Conservation (phyloP, 2,888 invertebrate species). For the Podabrus alpinus region DNA sequence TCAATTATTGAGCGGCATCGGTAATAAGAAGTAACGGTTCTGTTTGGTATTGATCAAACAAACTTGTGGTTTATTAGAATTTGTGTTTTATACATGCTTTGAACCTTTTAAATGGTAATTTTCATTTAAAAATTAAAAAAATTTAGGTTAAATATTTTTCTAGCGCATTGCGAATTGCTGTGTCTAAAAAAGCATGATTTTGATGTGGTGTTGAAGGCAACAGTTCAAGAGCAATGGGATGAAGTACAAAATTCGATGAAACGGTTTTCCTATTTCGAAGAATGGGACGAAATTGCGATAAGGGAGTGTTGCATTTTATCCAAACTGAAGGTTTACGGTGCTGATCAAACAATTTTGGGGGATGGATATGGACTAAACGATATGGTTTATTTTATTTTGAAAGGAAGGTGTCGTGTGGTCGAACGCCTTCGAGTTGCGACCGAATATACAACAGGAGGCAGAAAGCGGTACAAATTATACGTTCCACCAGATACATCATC, state of each 20-base stretch:
- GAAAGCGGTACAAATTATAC: conserved; percentile 56
- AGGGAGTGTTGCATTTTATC: conserved; percentile 70
- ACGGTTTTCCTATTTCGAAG: conserved; percentile 67
- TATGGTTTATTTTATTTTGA: conserved; percentile 60
- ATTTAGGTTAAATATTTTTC: conserved; percentile 14
- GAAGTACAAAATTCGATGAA: conserved; percentile 64
- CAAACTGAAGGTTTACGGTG: conserved; percentile 61
- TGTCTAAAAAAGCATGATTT: conserved; percentile 67
- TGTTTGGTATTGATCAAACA: not conserved
- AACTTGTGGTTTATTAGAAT: not conserved
- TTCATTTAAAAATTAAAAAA: not conserved
- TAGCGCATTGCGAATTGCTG: conserved; percentile 66
- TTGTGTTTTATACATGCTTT: not conserved
- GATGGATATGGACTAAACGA: conserved; percentile 57
- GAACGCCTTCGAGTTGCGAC: conserved; percentile 60
- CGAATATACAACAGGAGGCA: conserved; percentile 47
- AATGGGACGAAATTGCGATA: conserved; percentile 62
- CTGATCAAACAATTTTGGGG: conserved; percentile 62
- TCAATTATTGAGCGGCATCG: no score
- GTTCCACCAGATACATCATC: conserved; percentile 47
- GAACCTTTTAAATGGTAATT: not conserved
- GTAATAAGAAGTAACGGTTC: no score
- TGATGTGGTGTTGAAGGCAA: conserved; percentile 61
- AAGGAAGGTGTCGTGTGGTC: conserved; percentile 63
- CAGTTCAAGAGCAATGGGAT: conserved; percentile 66